Base-by-base conservation (phyloP, 2,888 invertebrate genomes). In the Ferdinandea cuprea region DNA sequence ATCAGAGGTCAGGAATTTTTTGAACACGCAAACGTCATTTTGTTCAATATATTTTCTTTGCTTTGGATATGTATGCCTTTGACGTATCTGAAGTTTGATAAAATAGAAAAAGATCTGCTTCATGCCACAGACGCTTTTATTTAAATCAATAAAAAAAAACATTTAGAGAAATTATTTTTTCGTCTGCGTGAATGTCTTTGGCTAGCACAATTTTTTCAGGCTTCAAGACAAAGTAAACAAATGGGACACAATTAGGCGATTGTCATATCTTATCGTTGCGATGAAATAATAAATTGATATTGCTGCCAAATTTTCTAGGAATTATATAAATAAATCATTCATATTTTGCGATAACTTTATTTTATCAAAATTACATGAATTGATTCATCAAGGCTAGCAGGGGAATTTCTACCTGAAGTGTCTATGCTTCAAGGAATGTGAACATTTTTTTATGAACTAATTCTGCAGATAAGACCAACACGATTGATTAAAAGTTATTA, bases 1-100 rank as follows among this genome's bases (percentile, higher is more conserved):
- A 66, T 74, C 74, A 74, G 48, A 66, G 74, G 74, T 66, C 65
- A 15, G 37, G 48, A 65, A 58, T 74, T 40, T 65, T 74, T 40
- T 65, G 40, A 56, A 50, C 32, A 65, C 9, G 50, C n/a, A 42
- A 56, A 52, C 61, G 35, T 52, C 52, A 72, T 17, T 35, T 37
- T n/a, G 13, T 17, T 37, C 19, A 11, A 5, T 9, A 32, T 54
- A 32, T 46, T 11, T 61, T 46, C 19, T 35, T 3, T 25, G 3
- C 25, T 25, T 25, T 25, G 25, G 5, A 25, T 25, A 25, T n/a
- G n/a, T n/a, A n/a, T n/a, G n/a, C n/a, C n/a, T n/a, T n/a, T n/a
- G n/a, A n/a, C n/a, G n/a, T n/a, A n/a, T n/a, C n/a, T n/a, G n/a
- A n/a, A n/a, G n/a, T n/a, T n/a, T n/a, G n/a, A n/a, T n/a, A n/a